phyloP scores from a whole-genome alignment of 92 coral and sea anemone genomes.

The Phenganax marumi region DNA sequence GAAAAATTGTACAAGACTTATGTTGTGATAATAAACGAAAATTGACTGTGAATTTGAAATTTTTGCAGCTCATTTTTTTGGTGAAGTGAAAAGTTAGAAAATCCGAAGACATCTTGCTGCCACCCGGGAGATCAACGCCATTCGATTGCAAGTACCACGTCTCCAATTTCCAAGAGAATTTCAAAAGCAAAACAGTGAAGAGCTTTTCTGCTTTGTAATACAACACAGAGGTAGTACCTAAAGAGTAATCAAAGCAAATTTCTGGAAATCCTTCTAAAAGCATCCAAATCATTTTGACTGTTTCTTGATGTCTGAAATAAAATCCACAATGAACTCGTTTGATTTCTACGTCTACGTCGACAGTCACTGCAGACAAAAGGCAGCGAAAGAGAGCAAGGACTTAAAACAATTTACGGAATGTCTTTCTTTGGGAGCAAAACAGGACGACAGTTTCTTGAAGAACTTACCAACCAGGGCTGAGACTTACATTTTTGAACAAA shows the following conservation, averaged over 20 bases:
- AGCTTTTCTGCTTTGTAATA: neutral
- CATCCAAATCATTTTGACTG: neutral
- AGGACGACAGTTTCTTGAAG: slow-evolving; percentile 9
- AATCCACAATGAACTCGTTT: neutral
- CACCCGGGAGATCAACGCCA: neutral
- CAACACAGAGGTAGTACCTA: neutral
- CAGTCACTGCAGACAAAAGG: neutral
- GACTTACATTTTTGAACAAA: slow-evolving; percentile 22
- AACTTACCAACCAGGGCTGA: slow-evolving; percentile 1
- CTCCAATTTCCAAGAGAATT: neutral
- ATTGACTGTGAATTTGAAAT: too few relatives aligned
- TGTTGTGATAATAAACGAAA: too few relatives aligned
- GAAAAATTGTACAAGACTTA: too few relatives aligned
- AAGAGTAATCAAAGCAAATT: too few relatives aligned
- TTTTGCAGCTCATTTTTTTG: too few relatives aligned
- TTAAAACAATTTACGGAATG: slow-evolving; percentile 8
- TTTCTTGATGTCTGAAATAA: neutral
- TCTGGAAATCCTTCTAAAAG: neutral
- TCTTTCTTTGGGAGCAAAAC: slow-evolving; percentile 3
- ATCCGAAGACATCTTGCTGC: neutral
- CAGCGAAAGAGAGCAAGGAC: slow-evolving; percentile 10
- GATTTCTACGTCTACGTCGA: slow-evolving; percentile 21
- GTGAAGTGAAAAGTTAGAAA: too few relatives aligned
- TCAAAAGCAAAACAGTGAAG: neutral
- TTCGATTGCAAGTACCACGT: neutral